Percentiles rank a stretch among this genome's conserved stretches.
phyloP scores from a whole-genome alignment of 2,113 vertebrate species.

The Passer montanus region DNA sequence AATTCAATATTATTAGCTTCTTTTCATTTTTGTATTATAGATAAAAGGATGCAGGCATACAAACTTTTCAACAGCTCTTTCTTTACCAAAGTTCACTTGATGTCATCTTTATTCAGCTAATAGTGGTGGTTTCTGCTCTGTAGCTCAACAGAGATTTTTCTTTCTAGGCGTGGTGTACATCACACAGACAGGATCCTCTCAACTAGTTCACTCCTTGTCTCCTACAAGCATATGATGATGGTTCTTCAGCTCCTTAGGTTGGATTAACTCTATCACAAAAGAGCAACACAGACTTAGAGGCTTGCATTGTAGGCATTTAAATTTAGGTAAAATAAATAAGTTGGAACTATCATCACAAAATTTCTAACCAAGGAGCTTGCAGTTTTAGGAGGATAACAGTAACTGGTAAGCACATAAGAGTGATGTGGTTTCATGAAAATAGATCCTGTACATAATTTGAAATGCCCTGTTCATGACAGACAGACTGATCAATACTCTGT shows the following conservation, averaged over 20 bases:
- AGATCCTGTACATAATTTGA: background rate
- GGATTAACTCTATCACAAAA: background rate
- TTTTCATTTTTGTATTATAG: background rate
- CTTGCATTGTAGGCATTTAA: background rate
- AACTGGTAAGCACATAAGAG: background rate
- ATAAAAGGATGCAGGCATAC: background rate
- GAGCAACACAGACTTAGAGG: background rate
- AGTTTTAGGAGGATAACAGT: background rate
- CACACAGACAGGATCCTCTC: rapidly evolving
- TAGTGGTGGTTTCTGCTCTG: background rate
- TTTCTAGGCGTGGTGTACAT: background rate
- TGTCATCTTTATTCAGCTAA: background rate
- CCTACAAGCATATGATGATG: too few species aligned
- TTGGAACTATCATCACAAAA: background rate
- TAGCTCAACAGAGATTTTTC: background rate
- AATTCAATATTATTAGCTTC: background rate
- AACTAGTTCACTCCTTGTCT: background rate
- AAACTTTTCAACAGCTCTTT: background rate
- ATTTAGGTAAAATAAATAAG: background rate
- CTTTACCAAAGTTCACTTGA: background rate
- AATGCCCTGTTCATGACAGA: background rate
- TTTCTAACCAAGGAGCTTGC: background rate
- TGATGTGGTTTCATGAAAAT: background rate
- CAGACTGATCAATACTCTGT: background rate
- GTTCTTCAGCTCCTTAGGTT: background rate